Conservation (phyloP, 2,797 vertebrate species). For the Oreortyx pictus region DNA sequence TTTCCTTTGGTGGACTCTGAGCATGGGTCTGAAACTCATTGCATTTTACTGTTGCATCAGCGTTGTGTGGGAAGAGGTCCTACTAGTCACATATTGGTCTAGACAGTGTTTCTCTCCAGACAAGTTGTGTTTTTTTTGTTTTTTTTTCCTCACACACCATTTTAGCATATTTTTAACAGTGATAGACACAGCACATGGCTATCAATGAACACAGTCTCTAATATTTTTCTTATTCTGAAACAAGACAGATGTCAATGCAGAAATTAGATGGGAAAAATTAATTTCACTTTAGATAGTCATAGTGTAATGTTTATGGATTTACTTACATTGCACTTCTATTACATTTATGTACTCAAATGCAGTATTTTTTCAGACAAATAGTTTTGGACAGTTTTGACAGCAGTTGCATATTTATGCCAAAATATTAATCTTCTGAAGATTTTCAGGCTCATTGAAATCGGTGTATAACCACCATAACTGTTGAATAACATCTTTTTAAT, state of each 20-base stretch:
- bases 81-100: fast-evolving
- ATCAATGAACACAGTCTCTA: neutral
- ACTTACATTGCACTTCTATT: neutral
- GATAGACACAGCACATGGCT: neutral
- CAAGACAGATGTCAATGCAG: neutral
- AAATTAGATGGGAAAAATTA: neutral
- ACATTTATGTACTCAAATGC: neutral
- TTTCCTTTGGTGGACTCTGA: neutral
- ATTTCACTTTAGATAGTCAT: neutral
- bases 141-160: neutral
- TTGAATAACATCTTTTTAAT: neutral
- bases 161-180: neutral
- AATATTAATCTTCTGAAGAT: neutral
- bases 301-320: neutral
- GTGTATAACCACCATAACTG: neutral
- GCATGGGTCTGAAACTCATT: neutral
- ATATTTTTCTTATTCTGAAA: neutral
- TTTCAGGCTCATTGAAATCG: neutral
- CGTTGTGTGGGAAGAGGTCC: neutral
- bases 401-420: neutral
- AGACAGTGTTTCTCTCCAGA: neutral
- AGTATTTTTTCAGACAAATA: neutral
- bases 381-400: neutral
- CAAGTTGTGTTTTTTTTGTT: neutral
- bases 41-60: neutral